Evolutionary conservation across 2,888 invertebrate genomes (phyloP).

Genomic region (Scaeva pyrastri): DNA sequence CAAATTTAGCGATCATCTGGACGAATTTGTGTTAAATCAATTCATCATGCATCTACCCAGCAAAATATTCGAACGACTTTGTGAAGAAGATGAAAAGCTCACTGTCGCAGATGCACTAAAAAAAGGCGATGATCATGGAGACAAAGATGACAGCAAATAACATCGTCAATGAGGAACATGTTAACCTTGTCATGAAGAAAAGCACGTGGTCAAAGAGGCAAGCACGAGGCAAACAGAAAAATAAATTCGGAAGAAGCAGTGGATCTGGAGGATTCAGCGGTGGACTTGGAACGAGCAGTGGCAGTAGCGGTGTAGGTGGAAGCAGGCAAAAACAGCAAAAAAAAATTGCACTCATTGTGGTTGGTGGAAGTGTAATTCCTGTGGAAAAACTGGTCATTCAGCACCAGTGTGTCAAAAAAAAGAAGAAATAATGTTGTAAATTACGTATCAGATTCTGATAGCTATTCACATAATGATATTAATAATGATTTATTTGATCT

Average conservation of each 20-base stretch:
- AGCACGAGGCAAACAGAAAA: neutral
- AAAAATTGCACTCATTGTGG: too few species aligned
- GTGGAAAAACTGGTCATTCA: slow-evolving; percentile 54
- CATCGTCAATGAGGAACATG: slow-evolving; percentile 1
- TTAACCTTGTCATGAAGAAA: too few species aligned
- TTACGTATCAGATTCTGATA: slow-evolving; percentile 62
- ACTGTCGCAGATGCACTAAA: slow-evolving; percentile 26
- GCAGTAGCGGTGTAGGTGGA: slow-evolving; percentile 43
- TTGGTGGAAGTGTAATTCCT: slow-evolving; percentile 58
- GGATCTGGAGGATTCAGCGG: slow-evolving; percentile 17
- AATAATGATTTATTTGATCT: slow-evolving; percentile 21
- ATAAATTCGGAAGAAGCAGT: neutral
- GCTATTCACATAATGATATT: neutral
- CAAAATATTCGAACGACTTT: too few species aligned
- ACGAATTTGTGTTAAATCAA: slow-evolving; percentile 7
- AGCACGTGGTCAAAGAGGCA: neutral
- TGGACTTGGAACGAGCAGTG: slow-evolving; percentile 31
- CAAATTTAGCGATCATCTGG: slow-evolving; percentile 5
- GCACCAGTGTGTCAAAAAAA: slow-evolving; percentile 37
- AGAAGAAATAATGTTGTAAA: slow-evolving; percentile 48
- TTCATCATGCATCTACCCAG: slow-evolving; percentile 10
- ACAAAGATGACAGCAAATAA: slow-evolving; percentile 27
- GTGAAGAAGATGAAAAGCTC: slow-evolving; percentile 29
- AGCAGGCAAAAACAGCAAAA: slow-evolving; percentile 49
- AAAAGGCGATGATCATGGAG: slow-evolving; percentile 37